Conservation (phyloP, 2,797 vertebrate species). For the Danio kyathit region DNA sequence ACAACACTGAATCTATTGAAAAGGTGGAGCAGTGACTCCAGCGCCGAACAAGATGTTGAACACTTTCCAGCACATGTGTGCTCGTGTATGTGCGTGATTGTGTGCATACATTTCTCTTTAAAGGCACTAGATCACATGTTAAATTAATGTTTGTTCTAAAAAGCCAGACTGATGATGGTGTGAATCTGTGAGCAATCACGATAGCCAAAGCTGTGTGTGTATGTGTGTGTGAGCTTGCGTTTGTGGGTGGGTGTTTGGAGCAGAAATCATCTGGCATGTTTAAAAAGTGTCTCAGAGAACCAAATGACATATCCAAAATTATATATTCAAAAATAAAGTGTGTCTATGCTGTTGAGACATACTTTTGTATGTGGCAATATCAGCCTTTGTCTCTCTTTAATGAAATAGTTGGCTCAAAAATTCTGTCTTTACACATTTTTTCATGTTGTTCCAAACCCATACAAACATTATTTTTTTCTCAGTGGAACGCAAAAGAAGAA, state of each 20-base stretch:
- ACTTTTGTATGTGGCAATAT: background rate
- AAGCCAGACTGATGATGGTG: conserved; percentile 27
- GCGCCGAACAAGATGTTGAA: conserved; percentile 54
- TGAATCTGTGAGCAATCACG: conserved; percentile 13
- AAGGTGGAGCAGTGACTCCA: conserved; percentile 50
- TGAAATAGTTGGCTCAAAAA: background rate
- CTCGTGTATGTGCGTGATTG: conserved; percentile 14
- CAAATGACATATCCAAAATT: conserved; percentile 48
- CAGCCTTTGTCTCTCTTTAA: conserved; percentile 8
- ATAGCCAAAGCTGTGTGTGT: conserved; percentile 27
- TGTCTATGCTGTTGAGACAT: background rate
- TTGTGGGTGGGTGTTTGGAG: conserved; percentile 32
- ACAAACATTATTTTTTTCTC: background rate
- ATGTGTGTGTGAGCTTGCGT: conserved; percentile 7
- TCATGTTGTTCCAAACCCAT: background rate
- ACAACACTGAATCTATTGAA: conserved; percentile 57
- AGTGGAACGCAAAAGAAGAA: background rate
- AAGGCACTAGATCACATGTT: conserved; percentile 56
- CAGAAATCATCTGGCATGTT: conserved; percentile 35
- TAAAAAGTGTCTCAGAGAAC: conserved; percentile 42
- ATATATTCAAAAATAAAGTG: conserved; percentile 12
- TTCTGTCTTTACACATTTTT: background rate
- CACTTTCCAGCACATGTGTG: conserved; percentile 54
- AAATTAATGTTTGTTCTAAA: conserved; percentile 38
- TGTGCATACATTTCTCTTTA: conserved; percentile 41